These are phyloP conservation scores for Phataginus tetradactyla DNA, from an alignment of 2,797 vertebrate genomes.

Conservation along the genomic window DNA sequence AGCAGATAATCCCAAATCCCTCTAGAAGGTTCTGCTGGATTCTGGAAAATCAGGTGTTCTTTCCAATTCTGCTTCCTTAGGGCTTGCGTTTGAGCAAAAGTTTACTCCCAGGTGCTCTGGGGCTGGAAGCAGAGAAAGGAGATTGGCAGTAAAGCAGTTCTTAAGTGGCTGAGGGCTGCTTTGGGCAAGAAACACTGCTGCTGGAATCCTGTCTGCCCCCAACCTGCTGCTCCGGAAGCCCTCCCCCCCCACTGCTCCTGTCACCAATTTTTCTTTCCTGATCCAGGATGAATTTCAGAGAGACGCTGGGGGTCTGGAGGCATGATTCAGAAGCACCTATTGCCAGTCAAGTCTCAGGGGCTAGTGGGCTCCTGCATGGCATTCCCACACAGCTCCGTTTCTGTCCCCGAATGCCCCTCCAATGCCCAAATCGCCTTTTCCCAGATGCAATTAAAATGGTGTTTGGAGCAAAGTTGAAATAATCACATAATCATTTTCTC, in stretches of 20 bases:
- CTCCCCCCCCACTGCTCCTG: too few relatives aligned
- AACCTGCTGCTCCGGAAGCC: neutral
- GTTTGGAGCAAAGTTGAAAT: slow-evolving; percentile 78
- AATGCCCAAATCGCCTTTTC: slow-evolving; percentile 69
- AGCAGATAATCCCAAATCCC: neutral
- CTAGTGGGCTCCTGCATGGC: neutral
- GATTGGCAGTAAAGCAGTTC: neutral
- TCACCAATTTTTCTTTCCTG: neutral
- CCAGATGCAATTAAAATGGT: slow-evolving; percentile 79
- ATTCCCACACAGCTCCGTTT: neutral
- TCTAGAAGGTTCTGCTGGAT: neutral
- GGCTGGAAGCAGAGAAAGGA: neutral
- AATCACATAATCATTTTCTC: slow-evolving; percentile 79
- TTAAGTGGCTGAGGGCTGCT: neutral
- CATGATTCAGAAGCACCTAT: neutral
- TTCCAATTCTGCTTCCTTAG: neutral
- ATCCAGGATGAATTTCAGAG: neutral
- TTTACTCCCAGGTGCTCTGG: neutral
- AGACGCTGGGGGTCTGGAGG: neutral
- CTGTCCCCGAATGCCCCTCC: neutral
- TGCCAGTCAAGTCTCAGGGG: neutral
- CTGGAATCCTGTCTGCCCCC: neutral
- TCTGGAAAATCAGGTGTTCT: slow-evolving; percentile 51
- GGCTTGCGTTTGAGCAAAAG: neutral
- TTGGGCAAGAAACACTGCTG: neutral